A percentile compares a stretch with the other conserved stretches of the same genome.
Evolutionary conservation across 2,797 vertebrate genomes (phyloP).

Genomic region (Oryzias dopingdopingensis): DNA sequence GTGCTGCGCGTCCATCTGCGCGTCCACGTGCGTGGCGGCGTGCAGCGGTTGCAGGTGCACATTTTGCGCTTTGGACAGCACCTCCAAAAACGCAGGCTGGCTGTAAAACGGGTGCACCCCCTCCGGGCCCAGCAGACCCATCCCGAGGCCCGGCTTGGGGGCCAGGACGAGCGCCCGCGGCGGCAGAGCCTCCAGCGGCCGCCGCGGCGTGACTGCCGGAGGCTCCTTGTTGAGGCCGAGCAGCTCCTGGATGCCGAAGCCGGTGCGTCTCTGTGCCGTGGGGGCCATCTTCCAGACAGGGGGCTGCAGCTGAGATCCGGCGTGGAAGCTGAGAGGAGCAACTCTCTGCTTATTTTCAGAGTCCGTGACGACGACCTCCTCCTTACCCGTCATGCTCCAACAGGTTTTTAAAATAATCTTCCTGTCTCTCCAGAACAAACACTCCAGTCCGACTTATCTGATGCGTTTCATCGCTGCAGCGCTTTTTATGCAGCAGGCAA

Average conservation of each 20-base stretch:
- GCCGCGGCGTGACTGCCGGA: constrained; percentile 76
- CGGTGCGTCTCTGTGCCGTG: constrained; percentile 85
- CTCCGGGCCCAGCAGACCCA: constrained; percentile 89
- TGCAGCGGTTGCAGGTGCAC: constrained; percentile 89
- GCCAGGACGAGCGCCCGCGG: constrained; percentile 87
- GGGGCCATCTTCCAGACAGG: constrained; percentile 69
- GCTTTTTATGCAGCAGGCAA: constrained; percentile 90
- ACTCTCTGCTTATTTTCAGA: constrained; percentile 80
- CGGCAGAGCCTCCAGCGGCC: constrained; percentile 85
- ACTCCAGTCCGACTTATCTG: no score
- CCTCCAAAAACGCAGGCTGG: constrained; percentile 92
- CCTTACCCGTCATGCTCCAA: constrained; percentile 88
- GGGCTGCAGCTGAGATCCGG: constrained; percentile 54
- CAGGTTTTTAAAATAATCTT: constrained; percentile 27
- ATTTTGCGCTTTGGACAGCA: constrained; percentile 89
- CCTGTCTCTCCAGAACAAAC: constrained; percentile 3
- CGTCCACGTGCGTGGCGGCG: constrained; percentile 78
- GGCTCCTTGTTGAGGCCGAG: constrained; percentile 95
- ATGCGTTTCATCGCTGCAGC: constrained; percentile 72
- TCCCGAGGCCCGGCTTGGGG: constrained; percentile 84
- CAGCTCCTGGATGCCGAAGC: constrained; percentile 97
- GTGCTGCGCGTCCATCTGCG: constrained; percentile 81
- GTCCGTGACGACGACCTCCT: constrained; percentile 83
- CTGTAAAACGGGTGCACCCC: constrained; percentile 92
- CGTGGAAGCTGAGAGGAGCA: constrained; percentile 45